Base-by-base conservation (phyloP, 23 tunicate species). In the Ascidia mentula region DNA sequence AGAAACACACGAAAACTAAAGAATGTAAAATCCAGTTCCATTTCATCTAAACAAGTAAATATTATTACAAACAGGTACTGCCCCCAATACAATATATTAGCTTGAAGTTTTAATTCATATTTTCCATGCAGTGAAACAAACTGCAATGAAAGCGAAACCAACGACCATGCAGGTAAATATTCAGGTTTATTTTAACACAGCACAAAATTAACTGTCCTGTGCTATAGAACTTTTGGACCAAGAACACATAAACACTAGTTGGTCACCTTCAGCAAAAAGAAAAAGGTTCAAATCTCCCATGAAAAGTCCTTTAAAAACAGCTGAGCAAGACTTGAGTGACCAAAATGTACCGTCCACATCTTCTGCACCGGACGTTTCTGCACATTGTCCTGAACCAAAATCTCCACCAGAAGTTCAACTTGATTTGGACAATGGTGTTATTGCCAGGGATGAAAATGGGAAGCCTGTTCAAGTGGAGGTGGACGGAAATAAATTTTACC, bases 401-500 rank as follows among this genome's bases (percentile, higher is more conserved):
- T 5, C 7, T 53, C 13, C 65, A 5, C 1, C 65, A 53, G 13
- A 6, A 53, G 65, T 5, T 9, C 32, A 31, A 36, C 28, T 74
- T 22, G 65, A 46, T 6, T 32, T 77, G 69, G 70, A 28, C 18
- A 46, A 61, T 65, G 83, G 83, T 2, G 46, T 32, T 30, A 35
- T 79, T 45, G 87, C 61, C 9, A 59, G 69, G 6, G 87, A 76
- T 33, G 81, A 75, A n/a, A 76, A 83, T 37, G 81, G 81, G 5
- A 37, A 72, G 33, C 36, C 36, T 1, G 31, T 34, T 17, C 38
- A 72, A 0, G 45, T 83, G 33, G 18, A 72, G 18, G 72, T 83
- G 8, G 87, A 83, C 0, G 87, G 87, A 2, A 72, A 75, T 35
- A 28, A 61, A 31, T 83, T 33, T 65, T 83, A 75, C 61, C 37